Percentiles rank a stretch among this genome's conserved stretches.
Conservation (phyloP, 1,140 invertebrate genomes). For the Drosophila nannoptera region DNA sequence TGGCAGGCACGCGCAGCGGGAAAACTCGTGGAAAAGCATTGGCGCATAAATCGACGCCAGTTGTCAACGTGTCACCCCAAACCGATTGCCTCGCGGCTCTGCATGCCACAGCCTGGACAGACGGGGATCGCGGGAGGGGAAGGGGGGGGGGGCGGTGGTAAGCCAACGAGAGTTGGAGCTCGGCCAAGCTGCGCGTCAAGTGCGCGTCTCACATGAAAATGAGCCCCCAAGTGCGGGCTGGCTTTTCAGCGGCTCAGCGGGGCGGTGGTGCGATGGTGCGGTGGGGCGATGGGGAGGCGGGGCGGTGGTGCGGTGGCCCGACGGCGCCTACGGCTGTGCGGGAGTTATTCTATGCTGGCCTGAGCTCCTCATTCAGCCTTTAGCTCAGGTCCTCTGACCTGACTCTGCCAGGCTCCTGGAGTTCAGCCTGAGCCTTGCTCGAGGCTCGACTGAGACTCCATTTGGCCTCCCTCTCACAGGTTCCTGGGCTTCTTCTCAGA, state of each 20-base stretch:
- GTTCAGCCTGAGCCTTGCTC: neutral
- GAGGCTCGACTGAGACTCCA: neutral
- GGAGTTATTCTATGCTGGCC: neutral
- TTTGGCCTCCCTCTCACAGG: too few relatives aligned
- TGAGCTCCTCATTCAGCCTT: neutral
- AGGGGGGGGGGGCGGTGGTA: neutral
- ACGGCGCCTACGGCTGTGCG: neutral
- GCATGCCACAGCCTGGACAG: conserved; percentile 23
- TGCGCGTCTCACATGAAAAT: conserved; percentile 44
- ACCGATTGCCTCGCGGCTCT: conserved; percentile 32
- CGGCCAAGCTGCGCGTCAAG: conserved; percentile 33
- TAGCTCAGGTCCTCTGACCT: neutral
- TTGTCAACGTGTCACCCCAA: conserved; percentile 52
- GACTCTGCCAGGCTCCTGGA: neutral
- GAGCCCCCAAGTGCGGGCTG: conserved; percentile 31
- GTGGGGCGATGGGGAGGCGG: too few relatives aligned
- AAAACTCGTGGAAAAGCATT: conserved; percentile 40
- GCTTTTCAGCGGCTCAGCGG: conserved; percentile 8
- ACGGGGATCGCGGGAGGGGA: too few relatives aligned
- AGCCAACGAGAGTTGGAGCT: neutral
- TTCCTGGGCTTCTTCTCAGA: too few relatives aligned
- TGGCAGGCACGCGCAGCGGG: conserved; percentile 46
- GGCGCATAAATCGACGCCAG: conserved; percentile 61
- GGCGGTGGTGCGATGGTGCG: conserved; percentile 3
- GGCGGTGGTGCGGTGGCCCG: neutral